These are phyloP conservation scores for Melinaea menophilus DNA, from an alignment of 2,888 invertebrate species.

Conservation along the genomic window DNA sequence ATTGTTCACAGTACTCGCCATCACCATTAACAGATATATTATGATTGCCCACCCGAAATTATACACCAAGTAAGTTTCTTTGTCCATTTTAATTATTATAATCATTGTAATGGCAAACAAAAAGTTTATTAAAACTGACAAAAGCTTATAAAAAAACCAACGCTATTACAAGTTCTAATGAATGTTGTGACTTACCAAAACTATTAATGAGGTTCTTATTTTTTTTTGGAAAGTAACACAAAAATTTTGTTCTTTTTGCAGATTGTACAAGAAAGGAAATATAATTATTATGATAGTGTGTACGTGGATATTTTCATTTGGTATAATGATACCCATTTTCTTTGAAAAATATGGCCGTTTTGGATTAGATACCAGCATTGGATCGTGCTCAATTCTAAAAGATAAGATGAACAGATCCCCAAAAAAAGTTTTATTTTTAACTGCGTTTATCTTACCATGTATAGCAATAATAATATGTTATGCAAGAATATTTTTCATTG, in stretches of 20 bases:
- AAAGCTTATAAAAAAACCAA: too few relatives aligned
- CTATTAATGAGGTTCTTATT: background rate
- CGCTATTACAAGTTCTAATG: too few relatives aligned
- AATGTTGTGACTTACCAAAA: background rate
- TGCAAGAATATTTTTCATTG: slow-evolving; percentile 88
- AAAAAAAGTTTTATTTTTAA: slow-evolving; percentile 87
- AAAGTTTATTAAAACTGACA: background rate
- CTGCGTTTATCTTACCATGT: slow-evolving; percentile 91
- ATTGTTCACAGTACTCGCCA: slow-evolving; percentile 86
- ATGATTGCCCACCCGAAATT: slow-evolving; percentile 88
- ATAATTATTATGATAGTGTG: slow-evolving; percentile 83
- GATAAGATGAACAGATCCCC: slow-evolving; percentile 82
- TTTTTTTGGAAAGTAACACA: background rate
- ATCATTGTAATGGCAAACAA: too few relatives aligned
- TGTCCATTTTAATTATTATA: background rate
- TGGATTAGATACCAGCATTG: slow-evolving; percentile 83
- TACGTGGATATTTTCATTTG: slow-evolving; percentile 85
- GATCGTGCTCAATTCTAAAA: slow-evolving; percentile 87
- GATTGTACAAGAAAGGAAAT: slow-evolving; percentile 82
- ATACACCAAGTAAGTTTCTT: slow-evolving; percentile 83
- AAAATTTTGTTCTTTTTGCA: slow-evolving; percentile 44
- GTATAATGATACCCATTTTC: slow-evolving; percentile 84
- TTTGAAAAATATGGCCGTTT: slow-evolving; percentile 87
- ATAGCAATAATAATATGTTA: slow-evolving; percentile 89
- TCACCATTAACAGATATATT: slow-evolving; percentile 89